Base-by-base conservation (phyloP, 2,888 invertebrate genomes). In the Dusona sp. region DNA sequence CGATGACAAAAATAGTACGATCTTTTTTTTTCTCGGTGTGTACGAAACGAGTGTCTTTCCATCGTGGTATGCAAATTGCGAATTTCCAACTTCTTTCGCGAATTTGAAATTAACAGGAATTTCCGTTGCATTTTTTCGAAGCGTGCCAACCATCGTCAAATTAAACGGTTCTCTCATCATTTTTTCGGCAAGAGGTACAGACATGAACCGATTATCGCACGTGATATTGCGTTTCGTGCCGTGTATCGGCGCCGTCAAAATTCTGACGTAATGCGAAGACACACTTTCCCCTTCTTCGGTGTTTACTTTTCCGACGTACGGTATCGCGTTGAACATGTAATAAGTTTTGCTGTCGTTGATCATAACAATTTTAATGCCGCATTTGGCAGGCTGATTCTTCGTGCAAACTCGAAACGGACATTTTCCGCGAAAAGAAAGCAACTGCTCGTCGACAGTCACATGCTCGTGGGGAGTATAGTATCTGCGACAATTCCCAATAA, bases 391-490 rank as follows among this genome's bases (percentile, higher is more conserved):
- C 75, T 91, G 90, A 25, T 72, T 83, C 0, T 87, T 87, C 9
- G 90, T 88, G 77, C 90, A 90, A 61, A 90, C 86, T 67, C 85
- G 78, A 54, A 90, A 90, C 22, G 51, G 42, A 33, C 89, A 90
- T 19, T 87, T 61, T 11, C 90, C 90, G 13, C 88, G 72, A 82
- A 90, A 92, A 16, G 83, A 61, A n/a, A 90, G 79, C 51, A 91
- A 68, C 72, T 89, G 89, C 79, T 91, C 89, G 67, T 91, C 91
- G n/a, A 91, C 87, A 6, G 90, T 90, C 3, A 85, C 67, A 82
- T 88, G 22, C 42, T n/a, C 38, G 38, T 38, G 6, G 42, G 68
- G 68, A 45, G n/a, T 42, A 16, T 68, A 68, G 11, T 36, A 36
- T 36, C 11, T 67, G 33, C n/a, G 29, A 67, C 38, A 36, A n/a